Conservation (phyloP, 2,888 invertebrate genomes). For the Panzeria rudis region DNA sequence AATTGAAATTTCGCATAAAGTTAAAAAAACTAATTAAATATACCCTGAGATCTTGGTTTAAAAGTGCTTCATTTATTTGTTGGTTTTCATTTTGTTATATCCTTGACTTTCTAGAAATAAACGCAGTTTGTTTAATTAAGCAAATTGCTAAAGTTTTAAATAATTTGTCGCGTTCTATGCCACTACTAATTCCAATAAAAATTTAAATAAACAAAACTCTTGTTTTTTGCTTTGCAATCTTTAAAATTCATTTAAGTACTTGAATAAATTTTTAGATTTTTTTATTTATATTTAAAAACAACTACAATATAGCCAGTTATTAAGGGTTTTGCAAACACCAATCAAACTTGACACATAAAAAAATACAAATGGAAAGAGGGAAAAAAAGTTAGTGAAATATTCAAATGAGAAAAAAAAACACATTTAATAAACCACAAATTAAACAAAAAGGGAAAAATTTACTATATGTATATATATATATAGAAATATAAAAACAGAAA, state of each 20-base stretch:
- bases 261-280: conserved; percentile 34
- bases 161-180: neutral
- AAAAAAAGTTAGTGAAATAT: conserved; percentile 40
- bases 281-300: conserved; percentile 20
- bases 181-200: neutral
- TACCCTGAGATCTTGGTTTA: too few relatives aligned
- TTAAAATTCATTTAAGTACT: conserved; percentile 36
- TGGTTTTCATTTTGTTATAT: too few relatives aligned
- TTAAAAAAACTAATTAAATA: too few relatives aligned
- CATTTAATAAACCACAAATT: conserved; percentile 67
- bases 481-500: conserved; percentile 33
- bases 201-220: neutral
- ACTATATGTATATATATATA: neutral
- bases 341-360: conserved; percentile 58
- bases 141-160: neutral
- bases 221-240: neutral
- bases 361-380: neutral
- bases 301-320: conserved; percentile 43
- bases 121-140: neutral
- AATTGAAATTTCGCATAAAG: too few relatives aligned
- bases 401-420: conserved; percentile 36
- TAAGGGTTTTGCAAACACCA: conserved; percentile 56
- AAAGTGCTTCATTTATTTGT: too few relatives aligned
- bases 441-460: conserved; percentile 53
- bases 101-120: too few relatives aligned